Percentiles rank a stretch among this genome's conserved stretches.
These are phyloP conservation scores for Theodoxus fluviatilis DNA, from an alignment of 2,888 invertebrate species.

Conservation along the genomic window DNA sequence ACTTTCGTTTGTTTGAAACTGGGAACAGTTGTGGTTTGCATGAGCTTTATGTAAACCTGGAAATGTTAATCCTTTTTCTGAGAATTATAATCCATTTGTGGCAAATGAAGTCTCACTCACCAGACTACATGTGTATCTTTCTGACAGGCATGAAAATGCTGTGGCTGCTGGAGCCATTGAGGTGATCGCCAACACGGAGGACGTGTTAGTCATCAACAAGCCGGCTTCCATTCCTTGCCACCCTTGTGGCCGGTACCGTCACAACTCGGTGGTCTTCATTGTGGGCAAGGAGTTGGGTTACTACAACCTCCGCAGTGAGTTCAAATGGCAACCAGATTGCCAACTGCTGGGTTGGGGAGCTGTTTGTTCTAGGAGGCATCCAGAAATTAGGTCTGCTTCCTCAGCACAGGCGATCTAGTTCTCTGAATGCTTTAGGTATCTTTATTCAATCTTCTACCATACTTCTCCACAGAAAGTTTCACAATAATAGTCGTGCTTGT, in stretches of 20 bases:
- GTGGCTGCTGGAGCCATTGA: conserved; percentile 90
- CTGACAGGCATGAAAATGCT: conserved; percentile 86
- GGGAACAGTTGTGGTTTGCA: not conserved
- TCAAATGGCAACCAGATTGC: no score
- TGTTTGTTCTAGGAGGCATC: no score
- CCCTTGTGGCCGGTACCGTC: conserved; percentile 96
- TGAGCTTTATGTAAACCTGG: not conserved
- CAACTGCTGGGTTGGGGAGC: no score
- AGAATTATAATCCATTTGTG: not conserved
- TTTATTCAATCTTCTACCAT: no score
- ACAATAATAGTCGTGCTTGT: no score
- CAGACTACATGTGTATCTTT: conserved; percentile 15
- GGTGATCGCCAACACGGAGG: conserved; percentile 97
- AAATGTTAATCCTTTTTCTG: not conserved
- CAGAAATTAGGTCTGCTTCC: no score
- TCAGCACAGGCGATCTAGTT: no score
- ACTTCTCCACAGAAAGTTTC: no score
- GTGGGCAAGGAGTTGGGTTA: conserved; percentile 94
- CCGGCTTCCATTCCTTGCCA: conserved; percentile 99
- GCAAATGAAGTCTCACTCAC: not conserved
- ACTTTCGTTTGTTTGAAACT: not conserved
- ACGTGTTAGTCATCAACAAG: conserved; percentile 99
- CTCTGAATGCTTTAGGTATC: no score
- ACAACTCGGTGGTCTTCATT: conserved; percentile 96
- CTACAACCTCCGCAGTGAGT: conserved; percentile 81